These are phyloP conservation scores for Phallusia fumigata DNA, from an alignment of 23 tunicate species.

Conservation along the genomic window DNA sequence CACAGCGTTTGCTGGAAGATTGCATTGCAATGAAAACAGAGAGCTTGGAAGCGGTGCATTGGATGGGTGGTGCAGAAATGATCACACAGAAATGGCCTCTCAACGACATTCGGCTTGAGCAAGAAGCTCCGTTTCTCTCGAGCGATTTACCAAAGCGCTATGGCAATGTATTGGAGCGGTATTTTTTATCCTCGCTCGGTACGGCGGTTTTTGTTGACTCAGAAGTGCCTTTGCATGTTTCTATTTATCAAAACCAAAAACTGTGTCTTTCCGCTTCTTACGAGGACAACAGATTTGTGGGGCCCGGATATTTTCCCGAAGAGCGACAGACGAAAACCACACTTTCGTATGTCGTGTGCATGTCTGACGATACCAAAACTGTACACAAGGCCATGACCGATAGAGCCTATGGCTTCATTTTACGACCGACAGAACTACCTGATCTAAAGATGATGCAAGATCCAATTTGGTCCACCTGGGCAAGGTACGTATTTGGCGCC, in stretches of 20 bases:
- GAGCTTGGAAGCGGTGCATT: conserved; percentile 22
- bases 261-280: conserved; percentile 37
- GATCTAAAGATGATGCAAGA: conserved; percentile 70
- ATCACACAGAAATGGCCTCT: conserved; percentile 61
- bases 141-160: conserved; percentile 58
- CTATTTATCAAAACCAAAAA: conserved; percentile 20
- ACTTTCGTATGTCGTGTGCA: conserved; percentile 42
- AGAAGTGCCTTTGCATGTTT: conserved; percentile 45
- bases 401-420: conserved; percentile 29
- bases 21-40: conserved; percentile 32
- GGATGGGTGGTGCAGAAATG: conserved; percentile 74
- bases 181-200: conserved; percentile 57
- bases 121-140: conserved; percentile 30
- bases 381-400: conserved; percentile 43
- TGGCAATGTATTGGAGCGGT: conserved; percentile 75
- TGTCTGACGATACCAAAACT: conserved; percentile 1
- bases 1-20: conserved; percentile 24
- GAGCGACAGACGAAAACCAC: not conserved
- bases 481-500: conserved; percentile 29
- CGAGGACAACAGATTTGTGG: conserved; percentile 4
- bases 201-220: conserved; percentile 34
- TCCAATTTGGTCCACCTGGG: conserved; percentile 96
- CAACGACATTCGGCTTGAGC: conserved; percentile 15
- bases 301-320: conserved; percentile 20
- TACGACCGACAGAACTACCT: conserved; percentile 54